phyloP scores from a whole-genome alignment of 2,888 invertebrate genomes.

The Spatulosminthurus flaviceps region DNA sequence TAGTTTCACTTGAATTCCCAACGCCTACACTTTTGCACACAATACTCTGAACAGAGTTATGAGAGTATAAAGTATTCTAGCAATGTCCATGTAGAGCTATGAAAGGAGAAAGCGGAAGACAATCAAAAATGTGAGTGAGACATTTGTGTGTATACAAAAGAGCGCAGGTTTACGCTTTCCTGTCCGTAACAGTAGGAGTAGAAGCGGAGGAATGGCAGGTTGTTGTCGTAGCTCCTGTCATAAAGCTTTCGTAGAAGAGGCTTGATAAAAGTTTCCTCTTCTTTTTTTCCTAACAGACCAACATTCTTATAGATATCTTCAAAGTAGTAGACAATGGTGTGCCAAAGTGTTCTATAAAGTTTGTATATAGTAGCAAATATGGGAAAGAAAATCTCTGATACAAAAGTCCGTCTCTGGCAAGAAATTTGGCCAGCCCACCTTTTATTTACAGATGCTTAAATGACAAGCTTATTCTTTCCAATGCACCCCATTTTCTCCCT shows the following conservation, averaged over 20 bases:
- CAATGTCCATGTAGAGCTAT: neutral
- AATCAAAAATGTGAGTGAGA: neutral
- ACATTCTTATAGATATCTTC: too few species aligned
- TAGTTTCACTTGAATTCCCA: too few species aligned
- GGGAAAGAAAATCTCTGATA: neutral
- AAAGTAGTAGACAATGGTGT: too few species aligned
- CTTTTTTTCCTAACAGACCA: neutral
- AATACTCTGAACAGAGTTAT: too few species aligned
- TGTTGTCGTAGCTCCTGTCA: neutral
- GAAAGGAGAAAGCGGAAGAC: neutral
- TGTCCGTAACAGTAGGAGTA: neutral
- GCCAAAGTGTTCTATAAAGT: too few species aligned
- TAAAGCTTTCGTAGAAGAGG: slow-evolving; percentile 4
- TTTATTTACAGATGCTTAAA: neutral
- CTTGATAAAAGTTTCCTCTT: neutral
- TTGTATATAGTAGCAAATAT: too few species aligned
- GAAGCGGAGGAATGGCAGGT: neutral
- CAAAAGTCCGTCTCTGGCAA: too few species aligned
- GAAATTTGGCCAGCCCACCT: neutral
- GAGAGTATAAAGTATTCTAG: too few species aligned
- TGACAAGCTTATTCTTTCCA: slow-evolving; percentile 9
- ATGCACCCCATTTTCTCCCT: neutral
- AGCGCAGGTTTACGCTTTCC: neutral
- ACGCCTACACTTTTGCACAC: too few species aligned
- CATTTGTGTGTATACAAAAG: neutral